Evolutionary conservation across 2,797 vertebrate genomes (phyloP).

Genomic region (Tinamus major): DNA sequence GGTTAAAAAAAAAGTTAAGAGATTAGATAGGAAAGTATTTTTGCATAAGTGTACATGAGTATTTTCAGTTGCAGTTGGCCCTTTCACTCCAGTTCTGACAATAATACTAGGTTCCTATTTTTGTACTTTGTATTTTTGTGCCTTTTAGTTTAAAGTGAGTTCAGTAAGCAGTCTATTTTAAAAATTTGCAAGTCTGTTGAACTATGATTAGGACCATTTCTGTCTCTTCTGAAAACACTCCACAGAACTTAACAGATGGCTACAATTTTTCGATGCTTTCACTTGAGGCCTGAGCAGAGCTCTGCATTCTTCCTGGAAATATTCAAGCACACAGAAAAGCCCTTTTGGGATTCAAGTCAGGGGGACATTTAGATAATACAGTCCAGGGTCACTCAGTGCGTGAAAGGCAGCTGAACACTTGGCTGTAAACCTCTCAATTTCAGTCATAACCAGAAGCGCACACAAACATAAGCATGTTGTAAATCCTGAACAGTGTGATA

Average conservation of each 20-base stretch:
- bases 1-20: neutral
- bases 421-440: neutral
- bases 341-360: neutral
- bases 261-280: slow-evolving; percentile 18
- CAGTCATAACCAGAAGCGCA: neutral
- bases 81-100: slow-evolving; percentile 14
- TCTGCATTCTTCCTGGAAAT: slow-evolving; percentile 22
- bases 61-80: neutral
- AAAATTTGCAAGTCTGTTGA: slow-evolving; percentile 41
- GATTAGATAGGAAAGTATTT: neutral
- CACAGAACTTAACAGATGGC: slow-evolving; percentile 17
- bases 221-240: slow-evolving; percentile 43
- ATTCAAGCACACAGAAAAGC: neutral
- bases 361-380: neutral
- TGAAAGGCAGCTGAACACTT: neutral
- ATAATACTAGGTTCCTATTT: slow-evolving; percentile 16
- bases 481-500: neutral
- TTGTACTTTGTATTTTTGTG: neutral
- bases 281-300: neutral
- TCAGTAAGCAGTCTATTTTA: slow-evolving; percentile 14
- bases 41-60: neutral
- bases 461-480: neutral
- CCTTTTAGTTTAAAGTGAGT: neutral
- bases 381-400: neutral
- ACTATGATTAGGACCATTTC: slow-evolving; percentile 45